Evolutionary conservation across 2,888 invertebrate genomes (phyloP).

Genomic region (Tenthredo mesomela): DNA sequence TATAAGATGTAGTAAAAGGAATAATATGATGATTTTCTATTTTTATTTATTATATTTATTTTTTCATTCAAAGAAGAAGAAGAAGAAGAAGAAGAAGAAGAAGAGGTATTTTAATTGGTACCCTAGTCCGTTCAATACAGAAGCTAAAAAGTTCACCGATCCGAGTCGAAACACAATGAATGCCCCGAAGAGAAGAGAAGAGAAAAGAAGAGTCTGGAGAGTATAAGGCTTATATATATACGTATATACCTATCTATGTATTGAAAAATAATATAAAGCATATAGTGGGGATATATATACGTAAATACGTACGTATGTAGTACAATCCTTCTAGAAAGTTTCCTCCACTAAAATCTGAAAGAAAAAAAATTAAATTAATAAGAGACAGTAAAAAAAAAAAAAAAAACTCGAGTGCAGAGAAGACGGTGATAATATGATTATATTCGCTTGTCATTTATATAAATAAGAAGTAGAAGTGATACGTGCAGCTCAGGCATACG

Average conservation of each 20-base stretch:
- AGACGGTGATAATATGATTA: conserved; percentile 58
- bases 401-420: background rate
- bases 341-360: background rate
- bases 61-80: conserved; percentile 5
- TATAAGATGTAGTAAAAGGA: background rate
- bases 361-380: background rate
- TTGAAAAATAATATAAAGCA: conserved; percentile 14
- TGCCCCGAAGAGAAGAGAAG: conserved; percentile 28
- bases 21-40: background rate
- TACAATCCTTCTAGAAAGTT: conserved; percentile 52
- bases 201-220: conserved; percentile 12
- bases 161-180: conserved; percentile 49
- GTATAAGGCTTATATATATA: conserved; percentile 25
- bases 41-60: background rate
- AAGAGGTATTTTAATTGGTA: conserved; percentile 52
- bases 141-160: conserved; percentile 53
- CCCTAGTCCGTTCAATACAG: conserved; percentile 47
- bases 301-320: too few species aligned
- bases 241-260: background rate
- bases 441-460: conserved; percentile 78
- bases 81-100: background rate
- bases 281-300: background rate
- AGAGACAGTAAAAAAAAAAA: background rate
- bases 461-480: conserved; percentile 76
- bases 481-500: background rate